Base-by-base conservation (phyloP, 2,797 vertebrate species). In the Myripristis murdjan region DNA sequence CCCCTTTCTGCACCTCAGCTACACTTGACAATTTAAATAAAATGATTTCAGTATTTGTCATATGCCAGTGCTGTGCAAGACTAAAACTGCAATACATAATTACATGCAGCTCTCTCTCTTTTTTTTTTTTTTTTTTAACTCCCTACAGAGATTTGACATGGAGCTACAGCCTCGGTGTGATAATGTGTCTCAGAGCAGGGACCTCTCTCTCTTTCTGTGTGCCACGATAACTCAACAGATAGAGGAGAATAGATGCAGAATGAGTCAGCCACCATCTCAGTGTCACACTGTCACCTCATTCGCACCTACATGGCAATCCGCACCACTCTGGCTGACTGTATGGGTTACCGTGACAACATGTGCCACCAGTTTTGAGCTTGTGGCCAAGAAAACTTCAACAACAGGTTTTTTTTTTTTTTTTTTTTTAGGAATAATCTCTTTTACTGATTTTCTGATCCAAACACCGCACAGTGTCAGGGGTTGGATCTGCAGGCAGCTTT, bases 191-290 rank as follows among this genome's bases (percentile, higher is more conserved):
- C 39, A 73, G 52, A 73, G 31, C 51, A 43, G 57, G 20, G 28
- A 55, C 54, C 26, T 63, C 28, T 66, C 53, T 73, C 53, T 68
- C n/a, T n/a, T n/a, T n/a, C n/a, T n/a, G 35, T 37, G 51, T 37
- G 23, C 39, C 58, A 28, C 26, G 11, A 9, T 43, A 69, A 54
- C 62, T 59, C 60, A 47, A 70, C 69, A 70, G 71, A 75, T 61
- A 54, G 64, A 64, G 62, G 60, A 53, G 49, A 79, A 71, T 59
- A 70, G 51, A 57, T 72, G 46, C 73, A 72, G 20, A 33, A 48
- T 88, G 81, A 91, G 54, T 88, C 85, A 82, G 65, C 69, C 70
- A 71, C 63, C 61, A 52, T 64, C 26, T 81, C 66, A 52, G 43
- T 52, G 47, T 46, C 67, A 62, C 49, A 62, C 58, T 22, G 46